A percentile compares a stretch with the other conserved stretches of the same genome.
These are phyloP conservation scores for Crotalus helleri DNA, from an alignment of 2,113 vertebrate genomes.

Conservation along the genomic window DNA sequence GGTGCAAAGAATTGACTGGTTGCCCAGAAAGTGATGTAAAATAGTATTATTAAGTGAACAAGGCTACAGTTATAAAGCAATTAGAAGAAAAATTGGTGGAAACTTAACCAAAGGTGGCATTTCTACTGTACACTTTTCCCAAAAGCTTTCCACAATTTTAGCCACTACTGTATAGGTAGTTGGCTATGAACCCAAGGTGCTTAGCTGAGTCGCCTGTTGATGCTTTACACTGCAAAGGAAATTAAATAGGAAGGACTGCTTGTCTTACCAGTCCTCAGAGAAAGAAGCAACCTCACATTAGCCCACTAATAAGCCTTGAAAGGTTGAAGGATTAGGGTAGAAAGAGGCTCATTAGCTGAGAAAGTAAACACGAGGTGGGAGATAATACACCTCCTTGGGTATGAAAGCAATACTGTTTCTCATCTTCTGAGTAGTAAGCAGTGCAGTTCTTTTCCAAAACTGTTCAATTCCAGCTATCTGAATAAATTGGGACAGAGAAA, in stretches of 20 bases:
- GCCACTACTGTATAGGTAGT: neutral
- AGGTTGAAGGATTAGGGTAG: neutral
- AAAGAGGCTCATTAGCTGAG: neutral
- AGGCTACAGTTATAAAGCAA: too few species aligned
- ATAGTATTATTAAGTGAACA: too few species aligned
- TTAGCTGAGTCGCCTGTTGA: too few species aligned
- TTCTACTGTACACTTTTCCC: too few species aligned
- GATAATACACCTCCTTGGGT: neutral
- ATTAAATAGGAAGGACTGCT: neutral
- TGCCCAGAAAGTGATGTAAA: too few species aligned
- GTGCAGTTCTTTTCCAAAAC: neutral
- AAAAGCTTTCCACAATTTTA: too few species aligned
- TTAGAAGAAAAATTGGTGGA: too few species aligned
- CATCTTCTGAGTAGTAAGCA: neutral
- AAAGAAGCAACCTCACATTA: neutral
- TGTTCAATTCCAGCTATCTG: neutral
- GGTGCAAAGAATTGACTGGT: too few species aligned
- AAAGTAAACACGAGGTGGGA: neutral
- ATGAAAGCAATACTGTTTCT: neutral
- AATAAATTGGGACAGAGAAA: neutral
- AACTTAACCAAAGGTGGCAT: too few species aligned
- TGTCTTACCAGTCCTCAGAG: neutral
- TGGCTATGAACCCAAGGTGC: neutral
- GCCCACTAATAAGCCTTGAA: neutral
- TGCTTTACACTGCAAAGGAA: neutral